A percentile compares a stretch with the other conserved stretches of the same genome.
Conservation (phyloP, 1,140 invertebrate species). For the Ceratosolen solmsi region DNA sequence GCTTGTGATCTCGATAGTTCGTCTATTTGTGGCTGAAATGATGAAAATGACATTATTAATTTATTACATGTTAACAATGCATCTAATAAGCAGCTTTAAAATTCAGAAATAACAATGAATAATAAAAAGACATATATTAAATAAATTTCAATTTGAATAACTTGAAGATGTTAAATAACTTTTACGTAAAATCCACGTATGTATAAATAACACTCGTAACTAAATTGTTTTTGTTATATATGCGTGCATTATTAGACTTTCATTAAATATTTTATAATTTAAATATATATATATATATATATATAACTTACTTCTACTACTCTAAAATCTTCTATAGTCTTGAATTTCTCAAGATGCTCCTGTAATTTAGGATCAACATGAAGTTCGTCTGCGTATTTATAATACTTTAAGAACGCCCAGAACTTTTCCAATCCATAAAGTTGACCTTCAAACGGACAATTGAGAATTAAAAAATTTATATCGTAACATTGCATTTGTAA, state of each 20-base stretch:
- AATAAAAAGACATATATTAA: slow-evolving; percentile 9
- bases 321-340: slow-evolving; percentile 95
- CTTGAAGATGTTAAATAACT: too few relatives aligned
- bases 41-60: too few relatives aligned
- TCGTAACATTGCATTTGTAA: background rate
- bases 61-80: too few relatives aligned
- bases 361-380: slow-evolving; percentile 87
- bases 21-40: slow-evolving; percentile 74
- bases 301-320: slow-evolving; percentile 78
- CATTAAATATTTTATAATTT: too few relatives aligned
- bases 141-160: too few relatives aligned
- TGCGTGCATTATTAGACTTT: too few relatives aligned
- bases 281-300: too few relatives aligned
- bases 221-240: too few relatives aligned
- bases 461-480: slow-evolving; percentile 24
- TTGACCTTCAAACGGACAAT: slow-evolving; percentile 80
- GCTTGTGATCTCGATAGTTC: slow-evolving; percentile 72
- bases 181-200: too few relatives aligned
- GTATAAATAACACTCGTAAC: too few relatives aligned
- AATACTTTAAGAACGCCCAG: slow-evolving; percentile 98
- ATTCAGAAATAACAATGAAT: background rate
- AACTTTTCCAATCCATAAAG: slow-evolving; percentile 99
- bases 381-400: slow-evolving; percentile 85
- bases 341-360: slow-evolving; percentile 89
- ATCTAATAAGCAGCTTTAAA: too few relatives aligned